Evolutionary conservation across 2,888 invertebrate species (phyloP), one percentile per base, ranked within the genome.

Genomic region (Graphium colonna): DNA sequence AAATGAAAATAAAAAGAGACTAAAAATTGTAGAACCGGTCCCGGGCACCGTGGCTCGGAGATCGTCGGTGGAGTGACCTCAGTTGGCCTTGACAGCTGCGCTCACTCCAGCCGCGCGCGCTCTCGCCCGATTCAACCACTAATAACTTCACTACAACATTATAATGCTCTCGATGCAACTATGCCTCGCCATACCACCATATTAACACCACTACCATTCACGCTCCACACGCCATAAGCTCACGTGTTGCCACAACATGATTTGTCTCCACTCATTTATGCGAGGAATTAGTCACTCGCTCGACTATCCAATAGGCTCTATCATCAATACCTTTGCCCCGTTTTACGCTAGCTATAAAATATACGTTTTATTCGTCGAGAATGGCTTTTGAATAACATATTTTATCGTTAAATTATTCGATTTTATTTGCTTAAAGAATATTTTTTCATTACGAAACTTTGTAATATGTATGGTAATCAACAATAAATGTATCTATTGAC

Each of bases 11-110:
- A 88, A 88, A 86, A 88, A 86, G 81, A 81, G 77, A 82, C 82
- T 84, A 85, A 89, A 88, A 87, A 86, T 87, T 79, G 82, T 86
- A 81, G 82, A 88, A 88, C 89, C 88, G 88, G 88, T 88, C 85
- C 63, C 76, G 73, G 78, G 80, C 77, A 83, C 77, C 80, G 82
- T 79, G 80, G 83, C 80, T 78, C 73, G 76, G 82, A 83, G 85
- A 83, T 83, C 84, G 85, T 82, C 83, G 86, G 88, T 73, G 86
- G 84, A 89, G 75, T 89, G 88, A 89, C 88, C 88, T 85, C 87
- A 70, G 75, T 83, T 89, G 88, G 88, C 88, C 88, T 89, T 88
- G 88, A 88, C 88, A 87, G 87, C 86, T 82, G 87, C 80, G 84
- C 76, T 80, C 82, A 74, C 79, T 79, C 72, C 76, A 70, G 61